Conservation (phyloP, 2,888 invertebrate genomes). For the Eristalis tenax region DNA sequence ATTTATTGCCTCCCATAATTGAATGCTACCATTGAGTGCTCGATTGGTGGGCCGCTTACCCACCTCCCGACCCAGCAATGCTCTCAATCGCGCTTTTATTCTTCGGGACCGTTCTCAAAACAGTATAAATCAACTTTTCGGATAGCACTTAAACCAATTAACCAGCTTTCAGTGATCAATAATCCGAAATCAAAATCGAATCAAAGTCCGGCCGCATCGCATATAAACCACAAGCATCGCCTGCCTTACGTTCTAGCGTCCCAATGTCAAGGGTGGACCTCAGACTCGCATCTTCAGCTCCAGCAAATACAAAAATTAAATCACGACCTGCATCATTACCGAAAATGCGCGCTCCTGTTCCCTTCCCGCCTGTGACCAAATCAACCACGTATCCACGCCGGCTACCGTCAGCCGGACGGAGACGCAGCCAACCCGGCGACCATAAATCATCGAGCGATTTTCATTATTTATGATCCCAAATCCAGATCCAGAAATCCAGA, state of each 20-base stretch:
- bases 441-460: slow-evolving; percentile 71
- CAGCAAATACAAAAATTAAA: slow-evolving; percentile 54
- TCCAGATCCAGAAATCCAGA: slow-evolving; percentile 5
- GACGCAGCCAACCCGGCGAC: slow-evolving; percentile 7
- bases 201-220: slow-evolving; percentile 5
- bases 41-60: neutral
- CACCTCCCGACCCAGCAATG: neutral
- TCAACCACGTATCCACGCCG: neutral
- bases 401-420: slow-evolving; percentile 31
- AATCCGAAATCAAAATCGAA: slow-evolving; percentile 51
- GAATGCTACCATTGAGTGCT: neutral
- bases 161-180: slow-evolving; percentile 2
- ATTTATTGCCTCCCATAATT: neutral
- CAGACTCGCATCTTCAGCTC: slow-evolving; percentile 13
- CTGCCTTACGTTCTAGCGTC: slow-evolving; percentile 48
- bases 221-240: slow-evolving; percentile 14
- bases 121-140: slow-evolving; percentile 46
- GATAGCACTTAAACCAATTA: slow-evolving; percentile 62
- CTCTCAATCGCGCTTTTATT: no score
- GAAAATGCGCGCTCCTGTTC: slow-evolving; percentile 47
- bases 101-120: neutral
- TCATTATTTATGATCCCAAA: slow-evolving; percentile 69
- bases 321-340: slow-evolving; percentile 70
- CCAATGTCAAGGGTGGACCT: slow-evolving; percentile 47
- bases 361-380: neutral